Evolutionary conservation across 2,797 vertebrate species (phyloP).

Genomic region (Bryconaethiops microstoma): DNA sequence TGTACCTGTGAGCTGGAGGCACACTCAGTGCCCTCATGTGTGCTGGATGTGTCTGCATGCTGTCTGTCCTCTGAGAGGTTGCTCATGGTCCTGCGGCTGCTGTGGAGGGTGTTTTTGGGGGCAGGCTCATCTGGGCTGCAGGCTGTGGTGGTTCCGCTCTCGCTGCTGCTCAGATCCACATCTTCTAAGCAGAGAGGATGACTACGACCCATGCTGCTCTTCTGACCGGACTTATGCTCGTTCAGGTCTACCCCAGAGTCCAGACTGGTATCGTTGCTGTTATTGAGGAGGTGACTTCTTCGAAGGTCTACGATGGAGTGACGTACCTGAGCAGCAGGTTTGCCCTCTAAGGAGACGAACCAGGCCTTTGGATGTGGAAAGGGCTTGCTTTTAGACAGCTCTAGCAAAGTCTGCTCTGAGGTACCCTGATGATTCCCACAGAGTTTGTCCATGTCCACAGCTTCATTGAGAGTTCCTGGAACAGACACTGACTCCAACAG

Average conservation of each 20-base stretch:
- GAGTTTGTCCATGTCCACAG: conserved; percentile 75
- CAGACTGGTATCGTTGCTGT: conserved; percentile 88
- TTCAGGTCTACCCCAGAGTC: conserved; percentile 94
- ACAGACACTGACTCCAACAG: conserved; percentile 88
- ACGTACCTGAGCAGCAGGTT: conserved; percentile 87
- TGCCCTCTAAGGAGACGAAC: conserved; percentile 94
- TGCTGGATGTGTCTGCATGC: conserved; percentile 29
- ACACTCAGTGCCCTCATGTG: conserved; percentile 40
- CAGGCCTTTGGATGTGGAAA: conserved; percentile 86
- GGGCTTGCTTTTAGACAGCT: conserved; percentile 80
- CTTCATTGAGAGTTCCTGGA: conserved; percentile 85
- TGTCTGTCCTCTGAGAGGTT: conserved; percentile 59
- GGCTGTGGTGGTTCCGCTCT: conserved; percentile 75
- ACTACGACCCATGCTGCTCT: conserved; percentile 76
- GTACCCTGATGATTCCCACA: conserved; percentile 81
- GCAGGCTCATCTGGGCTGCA: conserved; percentile 79
- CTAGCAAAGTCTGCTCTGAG: conserved; percentile 79
- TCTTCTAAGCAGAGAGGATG: conserved; percentile 78
- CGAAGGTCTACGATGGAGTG: conserved; percentile 87
- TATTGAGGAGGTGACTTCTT: conserved; percentile 72
- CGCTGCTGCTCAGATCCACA: conserved; percentile 79
- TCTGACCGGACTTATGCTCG: conserved; percentile 85
- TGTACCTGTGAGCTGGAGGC: conserved; percentile 39
- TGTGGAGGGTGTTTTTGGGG: conserved; percentile 69
- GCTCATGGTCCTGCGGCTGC: conserved; percentile 63